Evolutionary conservation across 2,113 vertebrate genomes (phyloP).

Genomic region (Mobula birostris): DNA sequence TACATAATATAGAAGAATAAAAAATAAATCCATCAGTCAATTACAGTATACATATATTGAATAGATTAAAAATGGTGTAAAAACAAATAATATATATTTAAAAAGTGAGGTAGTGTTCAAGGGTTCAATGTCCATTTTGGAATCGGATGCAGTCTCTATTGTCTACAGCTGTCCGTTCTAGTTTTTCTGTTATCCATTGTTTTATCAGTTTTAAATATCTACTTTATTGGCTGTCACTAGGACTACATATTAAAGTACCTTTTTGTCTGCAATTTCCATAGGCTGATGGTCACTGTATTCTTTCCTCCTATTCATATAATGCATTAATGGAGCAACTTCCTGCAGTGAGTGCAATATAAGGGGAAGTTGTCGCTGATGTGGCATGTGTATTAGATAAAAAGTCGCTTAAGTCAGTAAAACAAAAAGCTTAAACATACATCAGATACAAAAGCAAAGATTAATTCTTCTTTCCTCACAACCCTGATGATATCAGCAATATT

Average conservation of each 20-base stretch:
- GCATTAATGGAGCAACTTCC: neutral
- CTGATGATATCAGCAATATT: neutral
- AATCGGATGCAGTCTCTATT: no score
- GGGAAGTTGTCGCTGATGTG: neutral
- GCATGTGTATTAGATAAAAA: neutral
- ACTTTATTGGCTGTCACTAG: no score
- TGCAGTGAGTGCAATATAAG: neutral
- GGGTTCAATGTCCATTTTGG: no score
- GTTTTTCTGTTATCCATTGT: neutral
- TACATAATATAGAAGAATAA: no score
- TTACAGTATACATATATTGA: no score
- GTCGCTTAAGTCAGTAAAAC: neutral
- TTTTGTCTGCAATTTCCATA: no score
- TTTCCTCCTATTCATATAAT: neutral
- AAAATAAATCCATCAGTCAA: no score
- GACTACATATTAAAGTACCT: no score
- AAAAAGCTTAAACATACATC: neutral
- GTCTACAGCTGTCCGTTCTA: no score
- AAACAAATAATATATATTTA: no score
- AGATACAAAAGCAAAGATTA: neutral
- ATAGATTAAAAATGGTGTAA: no score
- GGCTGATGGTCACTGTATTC: neutral
- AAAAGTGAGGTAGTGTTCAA: no score
- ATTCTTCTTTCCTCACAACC: neutral
- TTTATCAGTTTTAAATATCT: neutral